Percentiles rank a stretch among this genome's conserved stretches.
These are phyloP conservation scores for Acheta domesticus DNA, from an alignment of 2,888 invertebrate genomes.

Conservation along the genomic window DNA sequence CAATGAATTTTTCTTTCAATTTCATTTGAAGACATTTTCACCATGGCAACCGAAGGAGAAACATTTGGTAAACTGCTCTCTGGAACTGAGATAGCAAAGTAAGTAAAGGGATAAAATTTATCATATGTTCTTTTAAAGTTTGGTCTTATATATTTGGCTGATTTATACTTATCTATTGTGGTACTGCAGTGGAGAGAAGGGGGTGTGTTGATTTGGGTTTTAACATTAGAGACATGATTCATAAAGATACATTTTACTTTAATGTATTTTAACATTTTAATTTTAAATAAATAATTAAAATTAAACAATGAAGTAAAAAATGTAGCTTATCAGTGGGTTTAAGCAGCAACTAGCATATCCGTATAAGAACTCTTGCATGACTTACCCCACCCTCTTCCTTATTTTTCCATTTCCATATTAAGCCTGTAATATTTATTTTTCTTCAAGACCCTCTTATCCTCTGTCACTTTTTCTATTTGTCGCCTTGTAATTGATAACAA, in stretches of 20 bases:
- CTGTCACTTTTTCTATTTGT: too few relatives aligned
- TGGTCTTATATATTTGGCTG: background rate
- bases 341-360: too few relatives aligned
- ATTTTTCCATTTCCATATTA: too few relatives aligned
- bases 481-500: too few relatives aligned
- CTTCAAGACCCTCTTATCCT: too few relatives aligned
- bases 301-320: too few relatives aligned
- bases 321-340: too few relatives aligned
- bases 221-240: background rate
- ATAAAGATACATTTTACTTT: background rate
- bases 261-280: background rate
- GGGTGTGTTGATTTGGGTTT: background rate
- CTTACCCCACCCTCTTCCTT: too few relatives aligned
- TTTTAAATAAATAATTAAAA: background rate
- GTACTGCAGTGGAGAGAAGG: background rate
- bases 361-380: too few relatives aligned
- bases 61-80: conserved; percentile 38
- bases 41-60: conserved; percentile 11
- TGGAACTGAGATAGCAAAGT: conserved; percentile 56
- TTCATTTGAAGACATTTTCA: background rate
- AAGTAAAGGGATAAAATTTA: conserved; percentile 43
- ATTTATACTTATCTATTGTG: background rate
- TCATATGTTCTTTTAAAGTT: too few relatives aligned
- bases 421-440: too few relatives aligned
- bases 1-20: background rate